Evolutionary conservation across 2,888 invertebrate species (phyloP).

Genomic region (Scelioninae gen. 1): DNA sequence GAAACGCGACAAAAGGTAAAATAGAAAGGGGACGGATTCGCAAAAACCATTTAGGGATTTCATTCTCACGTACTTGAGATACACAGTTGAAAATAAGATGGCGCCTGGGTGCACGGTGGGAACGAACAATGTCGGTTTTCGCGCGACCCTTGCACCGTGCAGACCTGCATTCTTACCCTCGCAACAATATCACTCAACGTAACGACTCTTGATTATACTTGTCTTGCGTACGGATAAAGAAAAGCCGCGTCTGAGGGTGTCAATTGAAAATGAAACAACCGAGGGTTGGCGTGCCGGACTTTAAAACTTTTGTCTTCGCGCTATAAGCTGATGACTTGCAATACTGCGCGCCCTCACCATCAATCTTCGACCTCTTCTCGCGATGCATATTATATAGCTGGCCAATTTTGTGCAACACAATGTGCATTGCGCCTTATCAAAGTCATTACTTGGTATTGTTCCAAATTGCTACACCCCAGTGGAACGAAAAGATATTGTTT

Average conservation of each 20-base stretch:
- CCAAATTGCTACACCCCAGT: slow-evolving; percentile 13
- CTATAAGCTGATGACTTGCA: slow-evolving; percentile 74
- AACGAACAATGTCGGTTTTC: slow-evolving; percentile 43
- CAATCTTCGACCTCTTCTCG: slow-evolving; percentile 75
- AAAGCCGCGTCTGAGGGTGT: slow-evolving; percentile 65
- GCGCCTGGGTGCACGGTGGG: slow-evolving; percentile 2
- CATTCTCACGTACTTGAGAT: slow-evolving; percentile 44
- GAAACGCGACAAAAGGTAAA: slow-evolving; percentile 52
- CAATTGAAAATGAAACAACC: slow-evolving; percentile 60
- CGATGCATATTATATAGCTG: slow-evolving; percentile 41
- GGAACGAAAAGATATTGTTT: slow-evolving; percentile 46
- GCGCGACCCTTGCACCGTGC: slow-evolving; percentile 39
- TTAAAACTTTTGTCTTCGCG: slow-evolving; percentile 75
- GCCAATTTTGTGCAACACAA: slow-evolving; percentile 42
- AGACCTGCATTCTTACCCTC: slow-evolving; percentile 51
- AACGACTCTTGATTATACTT: slow-evolving; percentile 66
- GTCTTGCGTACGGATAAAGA: slow-evolving; percentile 50
- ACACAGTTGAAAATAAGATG: slow-evolving; percentile 55
- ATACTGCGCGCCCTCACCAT: slow-evolving; percentile 73
- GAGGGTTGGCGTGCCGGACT: slow-evolving; percentile 70
- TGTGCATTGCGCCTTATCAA: slow-evolving; percentile 49
- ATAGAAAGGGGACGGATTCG: slow-evolving; percentile 34
- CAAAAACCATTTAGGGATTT: slow-evolving; percentile 50
- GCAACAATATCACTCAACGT: slow-evolving; percentile 68
- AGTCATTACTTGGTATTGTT: slow-evolving; percentile 36